These are phyloP conservation scores for Empidonax alnorum DNA, from an alignment of 2,113 vertebrate species.

Conservation along the genomic window DNA sequence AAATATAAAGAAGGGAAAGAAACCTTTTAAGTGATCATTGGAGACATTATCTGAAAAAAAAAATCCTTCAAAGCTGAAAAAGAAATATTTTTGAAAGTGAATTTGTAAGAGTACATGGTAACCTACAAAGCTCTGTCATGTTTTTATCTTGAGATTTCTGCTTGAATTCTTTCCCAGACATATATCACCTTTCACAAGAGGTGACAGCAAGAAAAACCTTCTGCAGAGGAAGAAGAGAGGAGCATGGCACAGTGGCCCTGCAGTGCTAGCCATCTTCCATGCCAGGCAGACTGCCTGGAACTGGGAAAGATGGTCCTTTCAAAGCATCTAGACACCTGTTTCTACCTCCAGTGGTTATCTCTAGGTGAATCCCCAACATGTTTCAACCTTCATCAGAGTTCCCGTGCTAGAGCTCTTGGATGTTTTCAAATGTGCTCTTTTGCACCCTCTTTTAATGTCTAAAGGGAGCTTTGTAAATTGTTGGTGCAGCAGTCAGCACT, in stretches of 20 bases:
- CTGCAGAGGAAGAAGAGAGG: not conserved
- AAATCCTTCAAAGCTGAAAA: slow-evolving; percentile 4
- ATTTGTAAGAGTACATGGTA: not conserved
- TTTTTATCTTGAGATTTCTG: slow-evolving; percentile 7
- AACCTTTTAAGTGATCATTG: not conserved
- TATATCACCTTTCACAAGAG: not conserved
- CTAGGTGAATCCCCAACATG: not conserved
- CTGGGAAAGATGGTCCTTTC: not conserved
- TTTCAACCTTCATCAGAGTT: not conserved
- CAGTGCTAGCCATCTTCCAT: rapidly evolving
- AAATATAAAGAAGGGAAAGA: slow-evolving; percentile 21
- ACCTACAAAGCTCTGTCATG: not conserved
- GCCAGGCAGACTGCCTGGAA: not conserved
- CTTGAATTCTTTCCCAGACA: not conserved
- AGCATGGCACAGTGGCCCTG: rapidly evolving
- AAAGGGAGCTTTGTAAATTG: not conserved
- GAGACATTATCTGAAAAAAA: not conserved
- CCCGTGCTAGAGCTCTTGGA: not conserved
- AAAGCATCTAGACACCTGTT: not conserved
- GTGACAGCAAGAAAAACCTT: not conserved
- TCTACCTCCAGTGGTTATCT: not conserved
- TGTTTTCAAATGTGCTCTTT: not conserved
- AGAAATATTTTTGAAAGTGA: not conserved
- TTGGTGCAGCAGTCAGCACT: not conserved
- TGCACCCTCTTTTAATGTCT: not conserved